Base-by-base conservation (phyloP, 2,797 vertebrate genomes). In the Leptodactylus fallax region DNA sequence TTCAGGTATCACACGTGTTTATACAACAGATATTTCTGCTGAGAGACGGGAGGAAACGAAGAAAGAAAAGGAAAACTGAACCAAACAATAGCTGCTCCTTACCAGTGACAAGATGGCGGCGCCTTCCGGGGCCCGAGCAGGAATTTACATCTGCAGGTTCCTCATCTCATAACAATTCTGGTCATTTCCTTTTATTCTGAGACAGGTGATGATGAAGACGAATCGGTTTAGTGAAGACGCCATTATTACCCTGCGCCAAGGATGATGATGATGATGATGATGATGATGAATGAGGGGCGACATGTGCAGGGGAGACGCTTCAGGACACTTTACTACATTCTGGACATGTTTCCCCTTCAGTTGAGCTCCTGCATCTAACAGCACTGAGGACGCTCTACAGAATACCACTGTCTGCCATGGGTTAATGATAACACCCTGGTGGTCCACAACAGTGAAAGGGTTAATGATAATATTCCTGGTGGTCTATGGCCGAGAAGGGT, bases 21-120 rank as follows among this genome's bases (percentile, higher is more conserved):
- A 77, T 47, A 23, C 72, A 51, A 23, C 47, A 77, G 47, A 77
- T 77, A 6, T 77, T 53, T 51, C 10, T 77, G 8, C 27, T 36
- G 17, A 76, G 19, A 51, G 47, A 76, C 17, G 17, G 49, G 71
- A 74, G 71, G 45, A 74, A 49, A 36, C 6, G 21, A 51, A 51
- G 12, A 77, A 77, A 21, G 45, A 21, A 77, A 49, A 51, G 19
- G 7, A 49, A 21, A 74, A 11, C 45, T 53, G 21, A 53, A 23
- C 9, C 72, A 53, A 53, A 77, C 45, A 13, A 13, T 4, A 51
- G 2, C 6, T n/a, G n/a, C n/a, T n/a, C 69, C 4, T n/a, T 21
- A 23, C 72, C 0, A 21, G 47, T 51, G 72, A 77, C 72, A 77
- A 51, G 72, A 77, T 77, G 72, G 72, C 72, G 47, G 47, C 72